phyloP scores from a whole-genome alignment of 2,113 vertebrate species.

The Peromyscus leucopus region DNA sequence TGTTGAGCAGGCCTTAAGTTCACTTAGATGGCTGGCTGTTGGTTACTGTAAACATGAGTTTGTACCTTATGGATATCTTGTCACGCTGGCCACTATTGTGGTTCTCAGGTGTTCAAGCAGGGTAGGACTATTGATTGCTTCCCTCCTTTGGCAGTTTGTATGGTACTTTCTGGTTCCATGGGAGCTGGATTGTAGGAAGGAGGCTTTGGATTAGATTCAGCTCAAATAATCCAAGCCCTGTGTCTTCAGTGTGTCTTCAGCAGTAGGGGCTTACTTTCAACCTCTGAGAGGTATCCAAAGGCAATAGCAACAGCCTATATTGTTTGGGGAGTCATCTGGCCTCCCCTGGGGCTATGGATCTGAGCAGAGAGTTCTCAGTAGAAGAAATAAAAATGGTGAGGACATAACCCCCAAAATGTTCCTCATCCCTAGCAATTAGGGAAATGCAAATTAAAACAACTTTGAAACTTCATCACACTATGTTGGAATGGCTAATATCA shows the following conservation, averaged over 20 bases:
- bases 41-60: not conserved
- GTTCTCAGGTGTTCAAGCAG: not conserved
- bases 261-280: not conserved
- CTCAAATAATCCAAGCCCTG: not conserved
- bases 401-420: not conserved
- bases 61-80: not conserved
- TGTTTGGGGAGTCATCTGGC: not conserved
- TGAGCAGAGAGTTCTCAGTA: not conserved
- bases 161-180: not conserved
- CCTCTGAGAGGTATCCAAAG: not conserved
- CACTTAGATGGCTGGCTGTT: not conserved
- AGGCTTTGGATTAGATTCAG: not conserved
- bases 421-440: not conserved
- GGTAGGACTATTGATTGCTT: not conserved
- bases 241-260: not conserved
- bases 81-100: not conserved
- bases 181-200: not conserved
- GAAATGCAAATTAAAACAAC: not conserved
- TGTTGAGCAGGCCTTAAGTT: not conserved
- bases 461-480: not conserved
- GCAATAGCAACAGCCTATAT: not conserved
- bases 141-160: not conserved
- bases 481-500: not conserved
- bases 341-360: not conserved
- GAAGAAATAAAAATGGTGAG: not conserved